Percentiles rank a stretch among this genome's conserved stretches.
Evolutionary conservation across 1,140 invertebrate genomes (phyloP).

Genomic region (Brachystomella parvula): DNA sequence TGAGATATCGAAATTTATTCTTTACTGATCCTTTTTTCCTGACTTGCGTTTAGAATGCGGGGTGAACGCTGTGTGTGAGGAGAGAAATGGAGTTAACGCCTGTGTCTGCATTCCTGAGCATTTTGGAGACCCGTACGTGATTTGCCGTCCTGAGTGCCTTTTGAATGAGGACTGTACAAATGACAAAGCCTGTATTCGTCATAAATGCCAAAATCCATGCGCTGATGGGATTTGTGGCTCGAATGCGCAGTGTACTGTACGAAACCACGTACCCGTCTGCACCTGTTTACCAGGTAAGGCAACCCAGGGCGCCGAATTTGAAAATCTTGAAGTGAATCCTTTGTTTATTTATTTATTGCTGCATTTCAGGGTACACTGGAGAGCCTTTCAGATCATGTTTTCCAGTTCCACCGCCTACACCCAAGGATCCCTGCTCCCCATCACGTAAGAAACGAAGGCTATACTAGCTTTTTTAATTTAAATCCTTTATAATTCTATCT

Average conservation of each 20-base stretch:
- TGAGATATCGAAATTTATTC: slow-evolving; percentile 43
- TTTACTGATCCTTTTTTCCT: slow-evolving; percentile 41
- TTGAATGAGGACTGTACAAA: slow-evolving; percentile 53
- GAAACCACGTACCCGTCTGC: slow-evolving; percentile 66
- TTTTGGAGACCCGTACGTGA: slow-evolving; percentile 64
- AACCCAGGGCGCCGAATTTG: too few relatives aligned
- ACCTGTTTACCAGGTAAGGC: slow-evolving; percentile 51
- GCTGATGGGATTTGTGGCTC: slow-evolving; percentile 10
- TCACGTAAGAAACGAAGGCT: too few relatives aligned
- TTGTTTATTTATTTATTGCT: too few relatives aligned
- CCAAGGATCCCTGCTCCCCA: slow-evolving; percentile 1
- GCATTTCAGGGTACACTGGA: background rate
- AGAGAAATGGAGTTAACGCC: slow-evolving; percentile 49
- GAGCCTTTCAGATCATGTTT: background rate
- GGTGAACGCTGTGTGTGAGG: slow-evolving; percentile 52
- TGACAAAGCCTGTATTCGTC: slow-evolving; percentile 53
- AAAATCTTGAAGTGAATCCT: too few relatives aligned
- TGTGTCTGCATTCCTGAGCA: slow-evolving; percentile 52
- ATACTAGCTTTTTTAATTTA: background rate
- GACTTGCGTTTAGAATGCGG: slow-evolving; percentile 37
- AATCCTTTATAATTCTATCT: background rate
- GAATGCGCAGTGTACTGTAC: slow-evolving; percentile 23
- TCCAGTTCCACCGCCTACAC: background rate
- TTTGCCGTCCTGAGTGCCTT: slow-evolving; percentile 63
- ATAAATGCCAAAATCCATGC: slow-evolving; percentile 32